Evolutionary conservation across 2,888 invertebrate species (phyloP).

Genomic region (Pollenia labialis): DNA sequence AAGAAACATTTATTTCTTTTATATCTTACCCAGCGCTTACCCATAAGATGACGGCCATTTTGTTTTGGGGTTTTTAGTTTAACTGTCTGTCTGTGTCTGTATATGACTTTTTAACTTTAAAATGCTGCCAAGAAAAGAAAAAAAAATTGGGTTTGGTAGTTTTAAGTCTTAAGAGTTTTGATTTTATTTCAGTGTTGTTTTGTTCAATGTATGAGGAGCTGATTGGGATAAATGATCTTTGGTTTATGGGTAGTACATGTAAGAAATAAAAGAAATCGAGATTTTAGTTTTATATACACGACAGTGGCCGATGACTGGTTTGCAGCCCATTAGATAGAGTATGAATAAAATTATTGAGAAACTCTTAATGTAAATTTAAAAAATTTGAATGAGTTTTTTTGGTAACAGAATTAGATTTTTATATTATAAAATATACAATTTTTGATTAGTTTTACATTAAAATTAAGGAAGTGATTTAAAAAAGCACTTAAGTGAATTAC

Average conservation of each 20-base stretch:
- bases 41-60: conserved; percentile 59
- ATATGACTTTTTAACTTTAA: conserved; percentile 18
- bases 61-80: conserved; percentile 28
- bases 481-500: too few species aligned
- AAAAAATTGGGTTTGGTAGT: conserved; percentile 34
- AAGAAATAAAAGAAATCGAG: conserved; percentile 47
- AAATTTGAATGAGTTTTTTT: not conserved
- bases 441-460: not conserved
- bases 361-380: not conserved
- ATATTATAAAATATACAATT: not conserved
- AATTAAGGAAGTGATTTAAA: not conserved
- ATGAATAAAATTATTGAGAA: conserved; percentile 14
- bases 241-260: not conserved
- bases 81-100: conserved; percentile 11
- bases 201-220: conserved; percentile 19
- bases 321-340: not conserved
- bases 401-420: not conserved
- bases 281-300: conserved; percentile 27
- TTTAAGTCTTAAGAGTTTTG: conserved; percentile 30
- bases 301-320: conserved; percentile 12
- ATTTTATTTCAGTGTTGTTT: conserved; percentile 25
- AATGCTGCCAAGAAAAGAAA: conserved; percentile 10
- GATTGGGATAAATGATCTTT: conserved; percentile 36
- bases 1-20: not conserved
- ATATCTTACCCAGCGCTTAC: conserved; percentile 14